Evolutionary conservation across 1,140 invertebrate genomes (phyloP), one percentile per base, ranked within the genome.

Genomic region (Drosophila micromelanica): DNA sequence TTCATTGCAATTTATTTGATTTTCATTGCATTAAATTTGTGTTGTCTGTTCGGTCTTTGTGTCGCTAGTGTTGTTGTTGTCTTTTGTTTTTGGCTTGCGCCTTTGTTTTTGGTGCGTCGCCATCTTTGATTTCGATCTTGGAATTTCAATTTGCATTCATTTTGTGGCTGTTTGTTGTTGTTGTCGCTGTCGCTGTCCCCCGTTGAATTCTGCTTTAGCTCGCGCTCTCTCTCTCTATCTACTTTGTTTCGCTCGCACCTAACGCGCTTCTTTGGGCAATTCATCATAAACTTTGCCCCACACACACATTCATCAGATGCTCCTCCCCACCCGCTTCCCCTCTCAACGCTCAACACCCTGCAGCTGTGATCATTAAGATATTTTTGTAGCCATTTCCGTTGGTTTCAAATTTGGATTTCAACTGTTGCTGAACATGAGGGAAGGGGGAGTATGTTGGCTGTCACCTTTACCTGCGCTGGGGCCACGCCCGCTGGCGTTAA

Each of bases 1-100:
- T 86, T 78, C 75, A 67, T 73, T 89, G 82, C 82, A 87, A 87
- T 87, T 87, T 87, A 87, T 87, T 87, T 87, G 84, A 89, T 87
- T 87, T 89, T 87, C 82, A 89, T 87, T 89, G 84, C 84, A 82
- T 87, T 89, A 69, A 72, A 79, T 86, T 85, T 76, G 15, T 76
- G 73, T 32, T 63, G 67, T 57, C 55, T 42, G 56, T 56, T 52
- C 35, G 40, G 52, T 9, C 43, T 67, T 72, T 43, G 57, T 60
- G 49, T 49, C 59, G 46, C 20, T 42, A 23, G 54, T 37, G 37
- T 49, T 51, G 48, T 57, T 71, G 65, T 23, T 51, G 70, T 2
- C 64, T 43, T 69, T 68, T 63, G 54, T 73, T 67, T 60, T 67
- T 73, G 42, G 74, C 57, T 46, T 72, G 67, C 56, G 80, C 72